Evolutionary conservation across 2,888 invertebrate species (phyloP), one percentile per base, ranked within the genome.

Genomic region (Ecliptopera silaceata): DNA sequence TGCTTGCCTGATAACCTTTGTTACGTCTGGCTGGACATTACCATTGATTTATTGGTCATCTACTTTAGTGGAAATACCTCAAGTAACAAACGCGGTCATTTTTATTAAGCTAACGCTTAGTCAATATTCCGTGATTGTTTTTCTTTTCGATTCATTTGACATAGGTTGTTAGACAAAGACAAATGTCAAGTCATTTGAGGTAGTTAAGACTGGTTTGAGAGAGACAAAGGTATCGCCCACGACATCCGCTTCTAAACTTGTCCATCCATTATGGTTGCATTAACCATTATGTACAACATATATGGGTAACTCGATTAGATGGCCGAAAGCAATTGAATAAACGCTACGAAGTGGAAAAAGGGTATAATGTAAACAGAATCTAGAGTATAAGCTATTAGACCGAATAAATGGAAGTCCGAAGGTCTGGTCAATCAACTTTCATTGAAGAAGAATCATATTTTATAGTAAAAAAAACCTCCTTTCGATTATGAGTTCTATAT

Each of bases 241-340:
- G 6, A 39, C 59, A 52, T 59, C 66, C 61, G 50, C 49, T 58
- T 53, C 41, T 54, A 55, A 63, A 56, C 50, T 54, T 50, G 64
- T 62, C 50, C 59, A 50, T 61, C 63, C 60, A 64, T 66, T 67
- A 65, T 60, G 57, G 49, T 42, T 58, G 38, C 63, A 61, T 59
- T 59, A 63, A 66, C 50, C 59, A 58, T 58, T 13, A 45, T 64
- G 55, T 48, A 59, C 52, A 43, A 63, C 44, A 32, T 52, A 48
- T 58, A 56, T 38, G 46, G 39, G 48, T 62, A 65, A 65, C 59
- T 62, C 64, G 59, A 65, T 62, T 56, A 49, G 50, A 61, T 29
- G 47, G 55, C 51, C 56, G 36, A 55, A 56, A 46, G 48, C 48
- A 61, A 61, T 54, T 56, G 57, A 61, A 63, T 63, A 59, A 59